Conservation (phyloP, 1,140 invertebrate species). For the Penaeus japonicus region DNA sequence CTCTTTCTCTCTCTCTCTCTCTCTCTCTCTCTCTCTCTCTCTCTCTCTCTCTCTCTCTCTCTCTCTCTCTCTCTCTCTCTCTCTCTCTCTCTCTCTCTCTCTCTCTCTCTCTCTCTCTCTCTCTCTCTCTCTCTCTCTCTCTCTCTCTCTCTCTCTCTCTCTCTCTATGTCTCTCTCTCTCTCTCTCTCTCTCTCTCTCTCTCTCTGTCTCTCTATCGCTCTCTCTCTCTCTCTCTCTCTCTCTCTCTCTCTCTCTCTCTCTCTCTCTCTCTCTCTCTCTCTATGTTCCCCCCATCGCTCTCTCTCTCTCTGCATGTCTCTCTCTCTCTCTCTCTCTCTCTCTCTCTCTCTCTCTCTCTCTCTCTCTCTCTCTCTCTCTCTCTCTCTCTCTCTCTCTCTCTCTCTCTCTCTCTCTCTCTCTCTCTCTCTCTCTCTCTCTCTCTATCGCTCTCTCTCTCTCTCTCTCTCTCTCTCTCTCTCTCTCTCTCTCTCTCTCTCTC, state of each 20-base stretch:
- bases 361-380: too few species aligned
- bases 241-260: too few species aligned
- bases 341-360: neutral
- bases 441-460: neutral
- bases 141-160: neutral
- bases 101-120: neutral
- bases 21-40: neutral
- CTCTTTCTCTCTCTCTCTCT: neutral
- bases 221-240: neutral
- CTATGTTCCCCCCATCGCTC: neutral
- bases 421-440: neutral
- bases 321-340: neutral
- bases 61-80: neutral
- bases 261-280: too few species aligned
- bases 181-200: neutral
- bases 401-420: too few species aligned
- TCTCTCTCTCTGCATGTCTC: too few species aligned
- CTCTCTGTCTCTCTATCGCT: neutral
- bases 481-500: neutral
- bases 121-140: too few species aligned
- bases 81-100: neutral
- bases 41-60: too few species aligned
- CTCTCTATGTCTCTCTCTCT: too few species aligned
- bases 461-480: neutral
- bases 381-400: neutral